phyloP scores from a whole-genome alignment of 2,113 vertebrate species.

The Alexandromys fortis region DNA sequence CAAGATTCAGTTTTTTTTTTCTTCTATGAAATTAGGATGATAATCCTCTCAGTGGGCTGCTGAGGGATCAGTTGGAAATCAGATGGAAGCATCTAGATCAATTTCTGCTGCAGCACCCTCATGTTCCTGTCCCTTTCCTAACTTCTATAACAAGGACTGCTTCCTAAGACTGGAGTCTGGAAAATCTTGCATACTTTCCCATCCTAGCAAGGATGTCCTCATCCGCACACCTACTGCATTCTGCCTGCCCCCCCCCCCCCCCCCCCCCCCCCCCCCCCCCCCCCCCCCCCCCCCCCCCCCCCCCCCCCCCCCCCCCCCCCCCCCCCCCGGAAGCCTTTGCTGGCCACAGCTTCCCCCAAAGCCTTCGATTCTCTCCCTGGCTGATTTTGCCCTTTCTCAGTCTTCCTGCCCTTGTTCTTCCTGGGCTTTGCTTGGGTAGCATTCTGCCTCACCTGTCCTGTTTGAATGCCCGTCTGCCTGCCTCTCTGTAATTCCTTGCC shows the following conservation, averaged over 20 bases:
- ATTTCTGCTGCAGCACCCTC: neutral
- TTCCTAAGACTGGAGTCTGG: constrained; percentile 3
- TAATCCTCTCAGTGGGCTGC: neutral
- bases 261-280: too few species aligned
- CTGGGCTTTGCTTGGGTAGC: neutral
- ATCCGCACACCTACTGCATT: neutral
- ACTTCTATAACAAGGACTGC: neutral
- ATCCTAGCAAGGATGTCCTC: neutral
- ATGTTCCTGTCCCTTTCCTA: neutral
- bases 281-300: too few species aligned
- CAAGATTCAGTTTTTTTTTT: constrained; percentile 1
- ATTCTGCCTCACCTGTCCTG: neutral
- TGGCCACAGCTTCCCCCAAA: neutral
- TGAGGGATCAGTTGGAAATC: neutral
- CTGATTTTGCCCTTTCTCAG: neutral
- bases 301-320: too few species aligned
- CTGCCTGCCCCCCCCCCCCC: too few species aligned
- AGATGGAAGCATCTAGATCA: neutral
- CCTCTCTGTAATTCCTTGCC: neutral
- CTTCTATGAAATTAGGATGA: neutral
- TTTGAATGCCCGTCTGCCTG: neutral
- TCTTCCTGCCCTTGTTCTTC: neutral
- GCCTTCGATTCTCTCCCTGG: neutral
- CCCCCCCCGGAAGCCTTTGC: neutral
- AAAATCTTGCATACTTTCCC: neutral